phyloP scores from a whole-genome alignment of 2,888 invertebrate genomes.

The Hypolimnas misippus region DNA sequence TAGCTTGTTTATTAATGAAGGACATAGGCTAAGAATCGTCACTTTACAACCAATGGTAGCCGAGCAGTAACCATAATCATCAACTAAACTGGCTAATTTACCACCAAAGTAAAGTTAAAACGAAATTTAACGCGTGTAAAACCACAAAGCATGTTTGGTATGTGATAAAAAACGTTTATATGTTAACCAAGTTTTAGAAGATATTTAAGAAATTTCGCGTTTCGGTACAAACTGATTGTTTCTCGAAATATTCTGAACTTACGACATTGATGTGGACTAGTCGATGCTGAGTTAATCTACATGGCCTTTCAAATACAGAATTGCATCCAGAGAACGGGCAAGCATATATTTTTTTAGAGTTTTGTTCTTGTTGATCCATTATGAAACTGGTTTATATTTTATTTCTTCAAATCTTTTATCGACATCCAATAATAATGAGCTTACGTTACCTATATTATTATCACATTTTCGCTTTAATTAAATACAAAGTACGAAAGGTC shows the following conservation, averaged over 20 bases:
- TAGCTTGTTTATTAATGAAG: too few relatives aligned
- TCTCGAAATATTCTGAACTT: constrained; percentile 52
- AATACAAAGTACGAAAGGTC: too few relatives aligned
- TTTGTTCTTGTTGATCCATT: constrained; percentile 13
- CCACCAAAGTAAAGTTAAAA: too few relatives aligned
- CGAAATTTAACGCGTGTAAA: too few relatives aligned
- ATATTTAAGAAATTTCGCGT: background rate
- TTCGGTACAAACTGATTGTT: background rate
- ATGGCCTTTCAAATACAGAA: constrained; percentile 78
- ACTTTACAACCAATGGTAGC: too few relatives aligned
- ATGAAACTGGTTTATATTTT: background rate
- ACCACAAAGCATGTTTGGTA: too few relatives aligned
- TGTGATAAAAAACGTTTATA: too few relatives aligned
- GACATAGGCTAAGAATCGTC: too few relatives aligned
- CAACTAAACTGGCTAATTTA: too few relatives aligned
- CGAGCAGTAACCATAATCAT: too few relatives aligned
- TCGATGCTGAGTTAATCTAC: constrained; percentile 82
- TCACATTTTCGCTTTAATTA: too few relatives aligned
- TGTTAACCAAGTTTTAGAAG: background rate
- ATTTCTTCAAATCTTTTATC: background rate
- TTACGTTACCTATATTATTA: too few relatives aligned
- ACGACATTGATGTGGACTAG: constrained; percentile 84
- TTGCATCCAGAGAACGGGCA: constrained; percentile 77
- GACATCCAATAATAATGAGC: background rate
- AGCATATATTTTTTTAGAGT: constrained; percentile 35